Conservation (phyloP, 2,113 vertebrate species). For the Rhizomys pruinosus region DNA sequence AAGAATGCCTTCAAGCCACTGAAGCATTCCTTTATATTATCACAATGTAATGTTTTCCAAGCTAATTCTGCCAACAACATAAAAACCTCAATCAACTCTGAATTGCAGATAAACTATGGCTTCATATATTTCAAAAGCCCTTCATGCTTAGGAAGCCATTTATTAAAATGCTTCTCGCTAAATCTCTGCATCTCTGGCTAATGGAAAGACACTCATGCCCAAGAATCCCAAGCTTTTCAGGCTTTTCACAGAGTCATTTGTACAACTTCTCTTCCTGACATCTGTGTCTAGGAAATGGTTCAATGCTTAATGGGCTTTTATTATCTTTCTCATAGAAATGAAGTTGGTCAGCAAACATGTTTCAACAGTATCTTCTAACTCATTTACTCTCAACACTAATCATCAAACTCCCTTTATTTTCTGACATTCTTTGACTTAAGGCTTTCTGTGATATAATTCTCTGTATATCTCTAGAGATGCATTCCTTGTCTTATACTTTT, state of each 20-base stretch:
- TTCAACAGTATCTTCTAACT: background rate
- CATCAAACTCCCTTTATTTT: conserved; percentile 30
- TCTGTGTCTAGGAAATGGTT: background rate
- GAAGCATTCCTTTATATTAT: conserved; percentile 4
- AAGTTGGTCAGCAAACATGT: background rate
- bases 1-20: background rate
- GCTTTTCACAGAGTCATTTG: background rate
- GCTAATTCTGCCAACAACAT: background rate
- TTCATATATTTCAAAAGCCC: background rate
- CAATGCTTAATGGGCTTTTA: background rate
- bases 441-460: background rate
- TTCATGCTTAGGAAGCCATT: background rate
- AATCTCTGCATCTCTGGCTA: background rate
- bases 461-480: background rate
- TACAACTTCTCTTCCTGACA: background rate
- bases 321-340: background rate
- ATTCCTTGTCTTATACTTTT: background rate
- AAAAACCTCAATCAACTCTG: background rate
- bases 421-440: background rate
- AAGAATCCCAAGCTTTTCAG: background rate
- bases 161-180: background rate
- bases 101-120: background rate
- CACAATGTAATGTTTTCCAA: conserved; percentile 24
- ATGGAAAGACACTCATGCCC: background rate
- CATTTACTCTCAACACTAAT: background rate